phyloP scores from a whole-genome alignment of 2,888 invertebrate genomes.

The Nesidiocoris tenuis region DNA sequence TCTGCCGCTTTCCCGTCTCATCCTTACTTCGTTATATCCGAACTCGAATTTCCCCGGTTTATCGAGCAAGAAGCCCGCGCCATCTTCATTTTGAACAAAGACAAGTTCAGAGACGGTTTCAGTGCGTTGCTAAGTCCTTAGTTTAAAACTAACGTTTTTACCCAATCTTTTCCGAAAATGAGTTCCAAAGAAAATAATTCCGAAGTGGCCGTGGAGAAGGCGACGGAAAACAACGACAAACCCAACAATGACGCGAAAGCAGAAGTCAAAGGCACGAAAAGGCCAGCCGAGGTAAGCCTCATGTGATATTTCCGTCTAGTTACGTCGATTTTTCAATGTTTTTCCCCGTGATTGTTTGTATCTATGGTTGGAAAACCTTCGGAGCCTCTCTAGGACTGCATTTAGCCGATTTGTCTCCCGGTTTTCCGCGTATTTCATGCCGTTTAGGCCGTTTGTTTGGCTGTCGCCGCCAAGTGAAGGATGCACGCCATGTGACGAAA shows the following conservation, averaged over 20 bases:
- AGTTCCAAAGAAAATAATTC: conserved; percentile 81
- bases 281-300: conserved; percentile 80
- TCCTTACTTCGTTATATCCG: conserved; percentile 44
- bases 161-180: conserved; percentile 57
- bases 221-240: conserved; percentile 71
- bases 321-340: background rate
- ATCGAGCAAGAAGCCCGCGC: conserved; percentile 66
- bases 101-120: conserved; percentile 57
- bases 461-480: background rate
- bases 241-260: conserved; percentile 71
- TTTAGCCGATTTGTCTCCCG: no score
- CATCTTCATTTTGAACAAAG: conserved; percentile 82
- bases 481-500: conserved; percentile 24
- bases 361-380: no score
- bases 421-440: background rate
- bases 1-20: conserved; percentile 32
- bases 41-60: conserved; percentile 50
- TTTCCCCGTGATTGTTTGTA: no score
- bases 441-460: conserved; percentile 12
- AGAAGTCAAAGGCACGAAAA: conserved; percentile 82
- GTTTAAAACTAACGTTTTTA: conserved; percentile 27
- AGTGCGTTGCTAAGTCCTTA: conserved; percentile 48
- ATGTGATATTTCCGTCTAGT: background rate
- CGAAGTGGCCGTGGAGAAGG: conserved; percentile 82
- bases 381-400: no score